Percentiles rank a stretch among this genome's conserved stretches.
Evolutionary conservation across 2,113 vertebrate species (phyloP).

Genomic region (cattle (Bos taurus)): DNA sequence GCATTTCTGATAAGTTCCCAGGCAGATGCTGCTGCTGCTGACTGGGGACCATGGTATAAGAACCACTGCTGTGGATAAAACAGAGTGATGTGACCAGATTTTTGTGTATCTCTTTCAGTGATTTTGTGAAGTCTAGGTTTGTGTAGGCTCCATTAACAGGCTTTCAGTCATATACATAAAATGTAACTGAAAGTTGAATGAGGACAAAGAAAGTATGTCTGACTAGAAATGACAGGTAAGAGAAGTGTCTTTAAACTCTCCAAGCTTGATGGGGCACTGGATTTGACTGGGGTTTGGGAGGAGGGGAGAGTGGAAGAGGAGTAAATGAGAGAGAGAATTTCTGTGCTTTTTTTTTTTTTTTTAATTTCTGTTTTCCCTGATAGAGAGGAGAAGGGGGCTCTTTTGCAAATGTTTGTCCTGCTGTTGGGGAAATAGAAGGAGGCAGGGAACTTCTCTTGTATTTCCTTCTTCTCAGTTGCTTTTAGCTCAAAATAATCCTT

Average conservation of each 20-base stretch:
- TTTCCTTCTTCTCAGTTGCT: not conserved
- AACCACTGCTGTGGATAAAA: too few relatives aligned
- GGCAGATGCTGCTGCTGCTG: not conserved
- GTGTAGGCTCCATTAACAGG: not conserved
- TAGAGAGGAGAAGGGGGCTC: not conserved
- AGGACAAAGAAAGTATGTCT: not conserved
- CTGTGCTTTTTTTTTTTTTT: not conserved
- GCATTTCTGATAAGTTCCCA: not conserved
- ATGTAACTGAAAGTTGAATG: not conserved
- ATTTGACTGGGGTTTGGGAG: fast-evolving
- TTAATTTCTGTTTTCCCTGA: not conserved
- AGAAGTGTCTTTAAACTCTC: not conserved
- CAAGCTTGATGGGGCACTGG: not conserved
- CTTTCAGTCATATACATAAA: not conserved
- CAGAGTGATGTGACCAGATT: not conserved
- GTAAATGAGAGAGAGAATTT: not conserved
- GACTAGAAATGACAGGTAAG: not conserved
- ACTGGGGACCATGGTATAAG: not conserved
- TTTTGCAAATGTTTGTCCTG: not conserved
- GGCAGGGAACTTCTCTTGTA: not conserved
- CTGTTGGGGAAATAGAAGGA: not conserved
- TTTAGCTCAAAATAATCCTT: not conserved
- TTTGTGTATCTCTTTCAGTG: not conserved
- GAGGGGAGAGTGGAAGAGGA: not conserved
- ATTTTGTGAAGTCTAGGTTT: not conserved